Conservation (phyloP, 2,797 vertebrate genomes). For the Spondyliosoma cantharus region DNA sequence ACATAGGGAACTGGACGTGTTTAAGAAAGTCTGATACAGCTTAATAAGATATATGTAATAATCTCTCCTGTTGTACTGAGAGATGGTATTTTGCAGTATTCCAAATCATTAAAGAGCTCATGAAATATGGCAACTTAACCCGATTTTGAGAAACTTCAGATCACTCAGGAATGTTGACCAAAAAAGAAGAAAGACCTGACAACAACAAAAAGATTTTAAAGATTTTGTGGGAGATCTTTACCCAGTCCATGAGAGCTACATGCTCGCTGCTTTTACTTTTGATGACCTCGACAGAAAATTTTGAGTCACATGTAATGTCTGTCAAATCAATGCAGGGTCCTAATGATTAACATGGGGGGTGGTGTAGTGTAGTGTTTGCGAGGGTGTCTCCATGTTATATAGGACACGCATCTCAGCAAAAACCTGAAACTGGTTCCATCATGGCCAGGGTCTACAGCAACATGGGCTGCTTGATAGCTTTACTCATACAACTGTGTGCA, state of each 20-base stretch:
- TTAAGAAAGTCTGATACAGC: not conserved
- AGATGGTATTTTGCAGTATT: not conserved
- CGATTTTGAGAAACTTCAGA: constrained; percentile 7
- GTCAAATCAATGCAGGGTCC: constrained; percentile 53
- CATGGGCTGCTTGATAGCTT: constrained; percentile 5
- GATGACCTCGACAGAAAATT: not conserved
- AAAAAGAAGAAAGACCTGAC: not conserved
- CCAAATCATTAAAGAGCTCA: not conserved
- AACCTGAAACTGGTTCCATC: not conserved
- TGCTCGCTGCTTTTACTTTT: not conserved
- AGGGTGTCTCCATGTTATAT: not conserved
- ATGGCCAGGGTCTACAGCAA: constrained; percentile 16
- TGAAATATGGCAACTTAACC: not conserved
- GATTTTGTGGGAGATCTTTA: not conserved
- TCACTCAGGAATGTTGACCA: not conserved
- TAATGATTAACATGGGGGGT: constrained; percentile 67
- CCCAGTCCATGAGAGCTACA: not conserved
- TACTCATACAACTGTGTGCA: constrained; percentile 24
- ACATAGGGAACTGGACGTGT: too few species aligned
- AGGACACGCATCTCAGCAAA: not conserved
- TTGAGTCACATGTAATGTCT: not conserved
- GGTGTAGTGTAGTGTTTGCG: constrained; percentile 9
- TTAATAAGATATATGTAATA: not conserved
- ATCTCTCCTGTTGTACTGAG: not conserved
- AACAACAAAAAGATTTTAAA: not conserved